Percentiles rank a stretch among this genome's conserved stretches.
phyloP scores from a whole-genome alignment of 2,888 invertebrate species.

The Cephus pulcher region DNA sequence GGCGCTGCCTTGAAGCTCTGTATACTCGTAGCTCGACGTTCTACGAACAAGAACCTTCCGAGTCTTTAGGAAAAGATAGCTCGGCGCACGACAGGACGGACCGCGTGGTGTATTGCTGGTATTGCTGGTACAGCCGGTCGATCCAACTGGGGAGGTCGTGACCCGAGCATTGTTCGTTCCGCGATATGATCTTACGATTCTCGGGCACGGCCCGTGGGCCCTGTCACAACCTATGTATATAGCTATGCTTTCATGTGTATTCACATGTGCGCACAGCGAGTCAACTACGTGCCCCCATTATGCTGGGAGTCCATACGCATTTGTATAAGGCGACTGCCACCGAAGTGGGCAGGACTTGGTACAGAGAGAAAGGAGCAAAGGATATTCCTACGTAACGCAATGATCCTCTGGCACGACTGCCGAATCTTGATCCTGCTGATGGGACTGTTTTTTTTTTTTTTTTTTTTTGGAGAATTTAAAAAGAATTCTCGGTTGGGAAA shows the following conservation, averaged over 20 bases:
- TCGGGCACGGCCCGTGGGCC: constrained; percentile 14
- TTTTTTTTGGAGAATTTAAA: not conserved
- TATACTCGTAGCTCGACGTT: not conserved
- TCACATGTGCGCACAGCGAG: not conserved
- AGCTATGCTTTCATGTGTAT: no score
- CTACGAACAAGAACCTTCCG: not conserved
- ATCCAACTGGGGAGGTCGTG: constrained; percentile 32
- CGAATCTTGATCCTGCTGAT: not conserved
- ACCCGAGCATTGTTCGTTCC: constrained; percentile 31
- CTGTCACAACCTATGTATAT: constrained; percentile 9
- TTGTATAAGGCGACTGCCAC: not conserved
- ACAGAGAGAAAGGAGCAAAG: not conserved
- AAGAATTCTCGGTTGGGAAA: not conserved
- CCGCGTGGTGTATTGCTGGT: not conserved
- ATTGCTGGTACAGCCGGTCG: constrained; percentile 6
- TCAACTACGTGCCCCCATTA: not conserved
- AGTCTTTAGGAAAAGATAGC: not conserved
- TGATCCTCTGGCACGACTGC: not conserved
- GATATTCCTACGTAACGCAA: not conserved
- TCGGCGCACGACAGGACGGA: not conserved
- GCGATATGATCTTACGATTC: constrained; percentile 29
- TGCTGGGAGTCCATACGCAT: not conserved
- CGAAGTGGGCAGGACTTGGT: not conserved
- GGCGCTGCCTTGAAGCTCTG: not conserved
- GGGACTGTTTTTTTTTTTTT: not conserved